phyloP scores from a whole-genome alignment of 2,113 vertebrate species.

The Caloenas nicobarica region DNA sequence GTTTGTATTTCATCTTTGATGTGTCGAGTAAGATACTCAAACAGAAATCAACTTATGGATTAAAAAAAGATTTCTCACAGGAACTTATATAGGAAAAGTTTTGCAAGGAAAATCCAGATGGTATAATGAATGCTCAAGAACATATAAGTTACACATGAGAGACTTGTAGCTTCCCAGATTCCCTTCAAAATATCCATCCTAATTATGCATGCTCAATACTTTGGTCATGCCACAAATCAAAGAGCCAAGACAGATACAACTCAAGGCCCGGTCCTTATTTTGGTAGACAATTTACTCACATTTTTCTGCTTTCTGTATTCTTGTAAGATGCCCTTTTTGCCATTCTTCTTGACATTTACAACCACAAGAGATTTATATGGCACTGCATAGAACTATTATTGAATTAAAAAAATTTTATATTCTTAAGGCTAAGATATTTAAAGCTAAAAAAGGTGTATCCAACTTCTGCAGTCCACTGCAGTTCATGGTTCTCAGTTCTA shows the following conservation, averaged over 20 bases:
- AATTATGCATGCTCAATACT: background rate
- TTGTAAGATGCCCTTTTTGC: background rate
- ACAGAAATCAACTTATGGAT: background rate
- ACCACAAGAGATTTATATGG: background rate
- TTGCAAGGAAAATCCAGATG: background rate
- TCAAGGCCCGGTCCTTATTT: fast-evolving
- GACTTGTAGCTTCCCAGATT: background rate
- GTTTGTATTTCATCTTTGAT: background rate
- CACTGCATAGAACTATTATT: background rate
- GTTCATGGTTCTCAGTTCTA: background rate
- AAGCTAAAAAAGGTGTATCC: background rate
- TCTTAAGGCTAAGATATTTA: slow-evolving; percentile 9
- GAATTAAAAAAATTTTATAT: slow-evolving; percentile 8
- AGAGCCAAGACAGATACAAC: background rate
- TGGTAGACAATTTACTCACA: background rate
- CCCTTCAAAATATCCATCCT: background rate
- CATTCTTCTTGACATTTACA: background rate
- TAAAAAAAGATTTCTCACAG: background rate
- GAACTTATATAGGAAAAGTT: background rate
- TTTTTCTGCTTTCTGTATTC: background rate
- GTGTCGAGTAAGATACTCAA: background rate
- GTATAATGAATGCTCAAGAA: background rate
- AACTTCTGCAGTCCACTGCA: background rate
- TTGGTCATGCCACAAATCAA: background rate
- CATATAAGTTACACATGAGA: background rate